Evolutionary conservation across 92 coral and sea anemone genomes (phyloP), one percentile per base, ranked within the genome.

Genomic region (Hydrozoanthus gracilis): DNA sequence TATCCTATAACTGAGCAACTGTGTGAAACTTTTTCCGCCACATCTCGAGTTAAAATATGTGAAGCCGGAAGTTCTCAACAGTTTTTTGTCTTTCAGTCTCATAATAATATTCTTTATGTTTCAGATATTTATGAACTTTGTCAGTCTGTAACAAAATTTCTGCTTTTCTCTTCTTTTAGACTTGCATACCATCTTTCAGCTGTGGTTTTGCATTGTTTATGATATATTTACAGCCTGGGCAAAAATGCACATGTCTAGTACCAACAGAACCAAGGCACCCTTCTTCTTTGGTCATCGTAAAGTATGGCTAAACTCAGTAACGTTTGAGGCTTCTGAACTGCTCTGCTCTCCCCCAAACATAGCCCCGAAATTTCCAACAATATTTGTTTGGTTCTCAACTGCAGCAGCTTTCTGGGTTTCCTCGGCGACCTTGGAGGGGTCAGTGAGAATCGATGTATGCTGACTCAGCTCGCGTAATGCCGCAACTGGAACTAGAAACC

Each of bases 391-490:
- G 83, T 92, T 93, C 15, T 88, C 91, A 17, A 90, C 76, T n/a
- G 74, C 68, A 44, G 95, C 90, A 5, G 96, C 98, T 58, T 84
- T 87, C 48, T 89, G 94, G 3, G 98, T 95, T 80, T 97, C 95
- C 44, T 93, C 95, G 20, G 99, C 98, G 15, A 97, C 91, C 74
- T 88, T 93, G 8, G 98, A 90, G 27, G 99, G 99, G 73, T 95
- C 98, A 12, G 98, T 88, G 35, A 97, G 95, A 48, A 97, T 97
- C 17, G 97, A 95, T 12, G 99, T 97, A 17, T 95, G 92, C 88
- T 94, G 91, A 64, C 95, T 97, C 54, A 97, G 87, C 88, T 97
- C 99, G 16, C 98, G 96, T 76, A 97, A 88, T 46, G 99, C 93
- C 44, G 99, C 88, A 56, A 97, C 86, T 18, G 93, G 98, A 72